A percentile compares a stretch with the other conserved stretches of the same genome.
Evolutionary conservation across 2,888 invertebrate genomes (phyloP).

Genomic region (Pammene fasciana): DNA sequence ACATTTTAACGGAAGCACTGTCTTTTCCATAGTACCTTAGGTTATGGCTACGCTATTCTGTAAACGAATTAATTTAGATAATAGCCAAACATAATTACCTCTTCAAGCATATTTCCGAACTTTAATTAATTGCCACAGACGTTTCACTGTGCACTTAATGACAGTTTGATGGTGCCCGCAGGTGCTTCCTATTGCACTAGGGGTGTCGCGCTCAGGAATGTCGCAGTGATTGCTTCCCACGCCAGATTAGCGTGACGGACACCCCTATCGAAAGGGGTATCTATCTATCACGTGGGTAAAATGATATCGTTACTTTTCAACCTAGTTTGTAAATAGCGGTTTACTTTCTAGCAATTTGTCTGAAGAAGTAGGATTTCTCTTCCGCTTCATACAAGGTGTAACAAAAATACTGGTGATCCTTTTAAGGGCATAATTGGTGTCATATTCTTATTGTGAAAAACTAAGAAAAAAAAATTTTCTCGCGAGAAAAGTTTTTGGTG

Average conservation of each 20-base stretch:
- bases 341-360: too few relatives aligned
- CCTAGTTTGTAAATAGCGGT: too few relatives aligned
- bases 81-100: background rate
- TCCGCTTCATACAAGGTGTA: too few relatives aligned
- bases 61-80: background rate
- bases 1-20: too few relatives aligned
- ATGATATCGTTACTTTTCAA: background rate
- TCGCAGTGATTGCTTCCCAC: conserved; percentile 28
- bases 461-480: too few relatives aligned
- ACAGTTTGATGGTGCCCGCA: conserved; percentile 20
- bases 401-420: too few relatives aligned
- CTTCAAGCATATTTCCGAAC: conserved; percentile 1
- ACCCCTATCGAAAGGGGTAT: conserved; percentile 9
- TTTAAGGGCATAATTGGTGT: too few relatives aligned
- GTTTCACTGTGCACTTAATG: conserved; percentile 14
- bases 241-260: conserved; percentile 7
- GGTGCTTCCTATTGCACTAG: conserved; percentile 15
- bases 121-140: conserved; percentile 28
- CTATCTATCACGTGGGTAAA: background rate
- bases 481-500: too few relatives aligned
- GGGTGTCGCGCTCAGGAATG: conserved; percentile 21
- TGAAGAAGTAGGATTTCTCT: too few relatives aligned
- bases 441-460: too few relatives aligned
- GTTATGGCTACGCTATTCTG: too few relatives aligned
- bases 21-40: too few relatives aligned